Evolutionary conservation across 2,797 vertebrate species (phyloP), one percentile per base, ranked within the genome.

Genomic region (Pipistrellus pipistrellus): DNA sequence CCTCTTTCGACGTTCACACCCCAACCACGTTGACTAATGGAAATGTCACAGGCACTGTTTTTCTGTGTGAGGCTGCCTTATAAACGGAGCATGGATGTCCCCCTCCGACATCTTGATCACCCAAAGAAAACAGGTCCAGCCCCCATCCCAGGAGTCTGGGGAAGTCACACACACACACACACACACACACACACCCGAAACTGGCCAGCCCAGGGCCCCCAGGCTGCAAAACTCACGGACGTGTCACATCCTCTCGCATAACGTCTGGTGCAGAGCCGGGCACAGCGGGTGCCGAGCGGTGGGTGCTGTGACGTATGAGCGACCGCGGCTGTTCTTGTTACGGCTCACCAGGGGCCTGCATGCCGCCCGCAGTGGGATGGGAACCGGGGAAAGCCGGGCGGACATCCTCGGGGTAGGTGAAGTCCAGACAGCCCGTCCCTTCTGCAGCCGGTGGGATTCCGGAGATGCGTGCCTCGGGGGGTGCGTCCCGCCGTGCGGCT

Each of bases 21-120:
- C 46, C 35, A 46, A 0, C 35, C 30, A 1, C 1, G 51, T 17
- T 0, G 2, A 32, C 38, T 6, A 0, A 30, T 21, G 77, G 30
- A 75, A 64, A 87, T 2, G 57, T 77, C 57, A 20, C 68, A 4
- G 82, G 35, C 20, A 25, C 21, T 6, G 20, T 18, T 55, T 64
- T 76, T 32, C 51, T 94, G 51, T 41, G 20, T 12, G 3, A 27
- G 12, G 38, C 17, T 68, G 64, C 55, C 83, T 82, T 48, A 51
- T 35, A 59, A 51, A 59, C 20, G 20, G 18, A 46, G 48, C 81
- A 46, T 35, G 46, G 32, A 73, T 15, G 57, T 83, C 69, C 64
- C 41, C 5, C 59, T 30, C 57, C 13, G 27, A 4, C 73, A 38
- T 53, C 55, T 83, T 41, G 55, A 69, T 88, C 18, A 48, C 73